phyloP scores from a whole-genome alignment of 2,797 vertebrate species.

The Crax fasciolata region DNA sequence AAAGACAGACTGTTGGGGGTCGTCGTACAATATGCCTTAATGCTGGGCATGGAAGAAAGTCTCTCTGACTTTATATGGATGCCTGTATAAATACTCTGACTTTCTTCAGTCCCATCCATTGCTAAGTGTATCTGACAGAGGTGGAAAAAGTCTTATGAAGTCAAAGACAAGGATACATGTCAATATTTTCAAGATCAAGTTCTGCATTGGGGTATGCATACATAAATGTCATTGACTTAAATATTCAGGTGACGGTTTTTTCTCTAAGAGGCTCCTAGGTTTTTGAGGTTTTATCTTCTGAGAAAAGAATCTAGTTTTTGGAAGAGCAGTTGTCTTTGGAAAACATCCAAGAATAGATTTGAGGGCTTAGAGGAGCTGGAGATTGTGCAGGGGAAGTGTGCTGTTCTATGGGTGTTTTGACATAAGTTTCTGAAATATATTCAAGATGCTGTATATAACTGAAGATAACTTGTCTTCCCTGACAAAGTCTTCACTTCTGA shows the following conservation, averaged over 20 bases:
- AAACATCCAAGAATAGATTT: not conserved
- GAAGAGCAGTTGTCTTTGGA: not conserved
- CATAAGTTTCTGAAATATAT: conserved; percentile 35
- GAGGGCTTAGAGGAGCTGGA: conserved; percentile 14
- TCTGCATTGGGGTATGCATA: not conserved
- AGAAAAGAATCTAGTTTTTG: not conserved
- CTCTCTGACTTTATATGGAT: not conserved
- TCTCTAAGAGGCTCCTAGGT: not conserved
- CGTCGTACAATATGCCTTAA: not conserved
- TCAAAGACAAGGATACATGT: not conserved
- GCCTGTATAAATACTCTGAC: not conserved
- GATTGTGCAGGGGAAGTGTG: not conserved
- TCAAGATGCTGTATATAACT: not conserved
- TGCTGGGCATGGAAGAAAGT: not conserved
- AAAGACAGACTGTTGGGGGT: not conserved
- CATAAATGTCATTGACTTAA: not conserved
- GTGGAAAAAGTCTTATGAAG: not conserved
- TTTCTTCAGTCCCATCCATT: conserved; percentile 9
- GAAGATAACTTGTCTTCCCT: not conserved
- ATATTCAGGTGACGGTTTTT: not conserved
- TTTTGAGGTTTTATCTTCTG: not conserved
- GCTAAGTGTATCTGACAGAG: conserved; percentile 1
- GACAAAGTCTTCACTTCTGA: not conserved
- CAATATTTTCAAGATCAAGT: conserved; percentile 22
- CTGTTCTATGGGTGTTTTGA: not conserved